Percentiles rank a stretch among this genome's conserved stretches.
These are phyloP conservation scores for Ondatra zibethicus DNA, from an alignment of 2,113 vertebrate species.

Conservation along the genomic window DNA sequence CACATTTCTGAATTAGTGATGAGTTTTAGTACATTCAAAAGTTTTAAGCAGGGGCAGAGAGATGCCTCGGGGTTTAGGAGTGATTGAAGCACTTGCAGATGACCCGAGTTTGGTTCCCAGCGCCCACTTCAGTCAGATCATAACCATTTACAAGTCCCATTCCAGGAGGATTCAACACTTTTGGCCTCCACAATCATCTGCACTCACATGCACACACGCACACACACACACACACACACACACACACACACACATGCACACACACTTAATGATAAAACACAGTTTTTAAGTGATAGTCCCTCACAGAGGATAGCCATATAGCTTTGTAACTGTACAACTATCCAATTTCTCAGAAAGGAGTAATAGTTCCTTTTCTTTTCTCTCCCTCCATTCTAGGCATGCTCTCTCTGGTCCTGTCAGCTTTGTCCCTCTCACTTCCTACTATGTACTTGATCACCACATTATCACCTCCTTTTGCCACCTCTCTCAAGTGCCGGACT, in stretches of 20 bases:
- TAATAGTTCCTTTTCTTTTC: not conserved
- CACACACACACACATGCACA: not conserved
- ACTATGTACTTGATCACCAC: fast-evolving
- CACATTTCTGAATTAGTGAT: not conserved
- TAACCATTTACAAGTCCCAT: not conserved
- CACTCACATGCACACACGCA: not conserved
- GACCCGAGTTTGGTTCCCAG: not conserved
- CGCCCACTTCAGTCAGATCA: not conserved
- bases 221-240: not conserved
- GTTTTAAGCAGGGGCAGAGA: not conserved
- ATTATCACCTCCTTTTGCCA: not conserved
- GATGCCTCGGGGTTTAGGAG: not conserved
- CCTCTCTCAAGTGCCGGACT: not conserved
- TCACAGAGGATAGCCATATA: not conserved
- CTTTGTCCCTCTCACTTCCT: not conserved
- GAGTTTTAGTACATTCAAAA: not conserved
- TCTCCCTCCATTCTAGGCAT: not conserved
- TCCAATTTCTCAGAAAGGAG: not conserved
- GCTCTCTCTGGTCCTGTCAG: not conserved
- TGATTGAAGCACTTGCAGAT: not conserved
- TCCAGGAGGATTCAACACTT: not conserved
- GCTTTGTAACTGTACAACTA: not conserved
- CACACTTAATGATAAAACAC: not conserved
- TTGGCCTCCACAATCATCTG: not conserved
- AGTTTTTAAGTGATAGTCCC: not conserved